A percentile compares a stretch with the other conserved stretches of the same genome.
Conservation (phyloP, 2,113 vertebrate species). For the Aspidoscelis tigris region DNA sequence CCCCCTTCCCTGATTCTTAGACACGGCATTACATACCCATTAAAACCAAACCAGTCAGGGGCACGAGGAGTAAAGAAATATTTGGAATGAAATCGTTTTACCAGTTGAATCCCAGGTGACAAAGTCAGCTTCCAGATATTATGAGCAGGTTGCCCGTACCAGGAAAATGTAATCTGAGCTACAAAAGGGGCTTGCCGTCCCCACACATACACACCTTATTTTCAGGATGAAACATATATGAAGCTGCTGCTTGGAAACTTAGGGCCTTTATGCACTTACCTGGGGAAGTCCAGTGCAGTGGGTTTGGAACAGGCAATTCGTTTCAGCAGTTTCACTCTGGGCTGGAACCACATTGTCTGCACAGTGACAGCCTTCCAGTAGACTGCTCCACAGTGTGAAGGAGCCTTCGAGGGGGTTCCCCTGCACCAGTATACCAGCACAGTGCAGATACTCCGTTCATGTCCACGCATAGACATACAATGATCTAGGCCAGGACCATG, state of each 20-base stretch:
- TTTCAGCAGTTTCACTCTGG: too few relatives aligned
- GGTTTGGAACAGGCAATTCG: too few relatives aligned
- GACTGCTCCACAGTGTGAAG: too few relatives aligned
- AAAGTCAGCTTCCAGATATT: conserved; percentile 47
- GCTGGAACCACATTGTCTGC: too few relatives aligned
- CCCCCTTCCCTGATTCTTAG: conserved; percentile 41
- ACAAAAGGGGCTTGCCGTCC: conserved; percentile 5
- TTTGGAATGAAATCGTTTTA: conserved; percentile 65
- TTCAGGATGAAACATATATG: not conserved
- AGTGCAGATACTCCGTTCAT: too few relatives aligned
- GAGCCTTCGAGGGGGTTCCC: too few relatives aligned
- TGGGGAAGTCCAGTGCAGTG: too few relatives aligned
- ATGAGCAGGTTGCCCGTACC: not conserved
- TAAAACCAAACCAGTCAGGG: conserved; percentile 49
- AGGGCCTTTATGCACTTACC: too few relatives aligned
- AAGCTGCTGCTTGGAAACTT: not conserved
- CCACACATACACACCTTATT: conserved; percentile 4
- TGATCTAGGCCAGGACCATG: too few relatives aligned
- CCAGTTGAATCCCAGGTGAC: conserved; percentile 46
- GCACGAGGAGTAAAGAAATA: conserved; percentile 52
- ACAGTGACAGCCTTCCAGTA: too few relatives aligned
- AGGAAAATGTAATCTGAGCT: conserved; percentile 57
- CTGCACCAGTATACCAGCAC: too few relatives aligned
- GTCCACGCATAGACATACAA: too few relatives aligned
- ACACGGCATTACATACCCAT: conserved; percentile 44